Evolutionary conservation across 2,113 vertebrate genomes (phyloP), one percentile per base, ranked within the genome.

Genomic region (Actenoides lindsayi): DNA sequence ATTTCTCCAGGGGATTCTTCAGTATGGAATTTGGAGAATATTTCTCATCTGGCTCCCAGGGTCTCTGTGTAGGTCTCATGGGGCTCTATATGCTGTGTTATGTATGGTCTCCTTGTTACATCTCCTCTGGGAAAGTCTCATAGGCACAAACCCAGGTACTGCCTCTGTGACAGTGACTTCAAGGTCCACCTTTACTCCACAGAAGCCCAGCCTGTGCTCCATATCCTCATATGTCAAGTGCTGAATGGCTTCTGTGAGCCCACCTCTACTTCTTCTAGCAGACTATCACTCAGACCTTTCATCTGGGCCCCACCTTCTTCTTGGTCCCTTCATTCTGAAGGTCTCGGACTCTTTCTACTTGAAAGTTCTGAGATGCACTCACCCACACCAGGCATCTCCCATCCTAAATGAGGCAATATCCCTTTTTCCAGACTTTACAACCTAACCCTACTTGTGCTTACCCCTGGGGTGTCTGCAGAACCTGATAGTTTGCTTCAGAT

Each of bases 141-240:
- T 37, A 12, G 39, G 21, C 39, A 42, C 53, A 74, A 84, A 62
- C 41, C 27, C 64, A 27, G 37, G 27, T 44, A 11, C 27, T 51
- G 37, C 13, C 17, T 41, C 74, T 20, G 16, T 33, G 42, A 39
- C 2, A 15, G 19, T 11, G 0, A n/a, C 71, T 68, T 6, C 0
- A 28, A 35, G 28, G 39, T 77, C 19, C 39, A 42, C 69, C n/a
- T 63, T 69, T 35, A 33, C 35, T 57, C 48, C 48, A 11, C 50
- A 71, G 57, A 83, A 65, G 30, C 23, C 57, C 51, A 71, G 42
- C 51, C 24, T 65, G 35, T 8, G 7, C 53, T 83, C 71, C 44
- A 11, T 71, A 17, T 65, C 51, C 30, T 63, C 14, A 5, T 35
- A 16, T 35, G 24, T 65, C 50, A 65, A 39, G 37, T 14, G 78